Evolutionary conservation across 2,797 vertebrate genomes (phyloP).

Genomic region (Falco biarmicus): DNA sequence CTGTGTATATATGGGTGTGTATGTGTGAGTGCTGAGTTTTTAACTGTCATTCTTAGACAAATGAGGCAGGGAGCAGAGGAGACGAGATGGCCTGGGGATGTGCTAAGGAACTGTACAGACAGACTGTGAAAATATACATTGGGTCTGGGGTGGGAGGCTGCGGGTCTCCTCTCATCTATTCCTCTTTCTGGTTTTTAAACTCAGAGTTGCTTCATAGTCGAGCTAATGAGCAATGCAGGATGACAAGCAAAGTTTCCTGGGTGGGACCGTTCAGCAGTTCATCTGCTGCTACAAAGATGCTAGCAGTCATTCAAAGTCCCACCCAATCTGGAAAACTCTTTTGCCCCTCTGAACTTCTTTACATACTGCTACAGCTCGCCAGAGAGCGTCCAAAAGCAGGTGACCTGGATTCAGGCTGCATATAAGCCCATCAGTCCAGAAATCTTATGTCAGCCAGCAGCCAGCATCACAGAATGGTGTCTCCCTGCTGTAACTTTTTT

Average conservation of each 20-base stretch:
- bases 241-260: background rate
- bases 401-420: background rate
- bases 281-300: no score
- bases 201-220: accelerated
- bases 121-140: accelerated
- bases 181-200: background rate
- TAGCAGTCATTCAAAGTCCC: background rate
- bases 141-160: background rate
- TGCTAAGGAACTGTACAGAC: background rate
- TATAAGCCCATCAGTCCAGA: background rate
- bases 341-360: background rate
- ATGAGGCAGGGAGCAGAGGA: background rate
- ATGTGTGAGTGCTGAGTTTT: accelerated
- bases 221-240: accelerated
- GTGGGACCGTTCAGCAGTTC: background rate
- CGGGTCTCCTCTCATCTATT: background rate
- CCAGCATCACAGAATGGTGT: constrained; percentile 28
- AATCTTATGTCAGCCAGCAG: constrained; percentile 54
- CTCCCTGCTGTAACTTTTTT: constrained; percentile 25
- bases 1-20: accelerated
- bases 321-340: background rate
- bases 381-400: background rate
- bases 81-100: background rate
- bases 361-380: accelerated
- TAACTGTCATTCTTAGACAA: background rate